Evolutionary conservation across 1,140 invertebrate species (phyloP), one percentile per base, ranked within the genome.

Genomic region (Drosophila ambigua): DNA sequence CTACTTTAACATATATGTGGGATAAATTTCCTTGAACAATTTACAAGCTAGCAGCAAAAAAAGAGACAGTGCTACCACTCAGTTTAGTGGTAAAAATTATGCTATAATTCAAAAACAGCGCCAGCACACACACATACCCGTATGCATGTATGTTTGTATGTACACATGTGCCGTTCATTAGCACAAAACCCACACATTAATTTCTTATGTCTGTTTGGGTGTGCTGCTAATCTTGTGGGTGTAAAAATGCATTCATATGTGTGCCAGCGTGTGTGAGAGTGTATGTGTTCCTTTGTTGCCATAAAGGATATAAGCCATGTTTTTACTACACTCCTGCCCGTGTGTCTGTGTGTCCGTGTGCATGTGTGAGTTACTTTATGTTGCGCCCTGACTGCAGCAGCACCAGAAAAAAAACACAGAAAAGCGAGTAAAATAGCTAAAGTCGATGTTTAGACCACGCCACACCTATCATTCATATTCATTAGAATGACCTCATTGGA

Each of bases 111-210:
- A 87, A 85, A 85, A 81, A 87, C 82, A 85, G 82, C 75, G 69
- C 54, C 48, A 49, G 55, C 45, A 50, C 9, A 54, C 53, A 63
- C 50, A 59, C 20, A 61, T 44, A 61, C 31, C 6, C 5, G 62
- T 20, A 20, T 20, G 20, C 2, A 20, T 20, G 20, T 20, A 20
- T 20, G 20, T 20, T 2, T 20, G 20, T 20, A 20, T 16, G 41
- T 8, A 63, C 31, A 63, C 66, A 76, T 68, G 63, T 50, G 67
- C 48, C 81, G 81, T 85, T 85, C 81, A 85, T 85, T 85, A 85
- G 81, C 82, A 87, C 81, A 87, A 87, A 85, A 78, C 82, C 81
- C 77, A 78, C 82, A 85, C 81, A 85, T 85, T 85, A 85, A 85
- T 85, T 81, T 73, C 50, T 58, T 59, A 50, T 62, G 26, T 48